Percentiles rank a stretch among this genome's conserved stretches.
Conservation (phyloP, 2,797 vertebrate genomes). For the Gymnothorax javanicus region DNA sequence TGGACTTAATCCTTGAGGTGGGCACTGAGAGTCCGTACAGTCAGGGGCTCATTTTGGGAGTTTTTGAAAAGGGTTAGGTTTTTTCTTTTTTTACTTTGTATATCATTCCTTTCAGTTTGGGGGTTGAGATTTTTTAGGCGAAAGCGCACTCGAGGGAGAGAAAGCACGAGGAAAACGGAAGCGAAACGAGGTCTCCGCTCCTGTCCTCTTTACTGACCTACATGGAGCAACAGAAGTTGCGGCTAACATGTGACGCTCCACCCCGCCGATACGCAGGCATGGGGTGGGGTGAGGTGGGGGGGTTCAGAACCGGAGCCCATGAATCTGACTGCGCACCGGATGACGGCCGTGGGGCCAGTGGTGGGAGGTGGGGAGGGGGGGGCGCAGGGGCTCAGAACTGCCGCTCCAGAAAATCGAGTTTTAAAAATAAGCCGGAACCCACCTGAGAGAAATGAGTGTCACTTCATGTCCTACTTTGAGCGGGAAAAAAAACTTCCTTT, state of each 20-base stretch:
- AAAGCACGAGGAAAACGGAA: not conserved
- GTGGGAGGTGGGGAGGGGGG: constrained; percentile 32
- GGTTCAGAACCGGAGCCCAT: constrained; percentile 31
- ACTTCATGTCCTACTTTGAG: constrained; percentile 75
- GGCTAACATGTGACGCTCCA: constrained; percentile 45
- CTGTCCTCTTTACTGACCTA: constrained; percentile 64
- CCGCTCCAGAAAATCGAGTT: constrained; percentile 68
- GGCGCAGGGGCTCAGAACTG: constrained; percentile 61
- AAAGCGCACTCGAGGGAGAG: not conserved
- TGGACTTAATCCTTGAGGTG: constrained; percentile 47
- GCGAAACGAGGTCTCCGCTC: constrained; percentile 34
- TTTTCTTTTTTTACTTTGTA: not conserved
- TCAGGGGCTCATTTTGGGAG: not conserved
- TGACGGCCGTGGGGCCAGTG: constrained; percentile 29
- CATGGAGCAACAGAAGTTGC: constrained; percentile 50
- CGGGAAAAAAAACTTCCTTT: constrained; percentile 55
- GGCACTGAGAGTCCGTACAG: constrained; percentile 20
- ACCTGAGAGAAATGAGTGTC: constrained; percentile 78
- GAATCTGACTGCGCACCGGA: constrained; percentile 49
- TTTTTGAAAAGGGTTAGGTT: too few relatives aligned
- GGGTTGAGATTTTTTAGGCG: not conserved
- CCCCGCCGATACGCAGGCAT: constrained; percentile 41
- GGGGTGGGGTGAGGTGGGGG: not conserved
- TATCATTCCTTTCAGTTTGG: constrained; percentile 50
- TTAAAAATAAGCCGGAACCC: constrained; percentile 78